These are phyloP conservation scores for Coreoperca whiteheadi DNA, from an alignment of 2,113 vertebrate genomes.

Conservation along the genomic window DNA sequence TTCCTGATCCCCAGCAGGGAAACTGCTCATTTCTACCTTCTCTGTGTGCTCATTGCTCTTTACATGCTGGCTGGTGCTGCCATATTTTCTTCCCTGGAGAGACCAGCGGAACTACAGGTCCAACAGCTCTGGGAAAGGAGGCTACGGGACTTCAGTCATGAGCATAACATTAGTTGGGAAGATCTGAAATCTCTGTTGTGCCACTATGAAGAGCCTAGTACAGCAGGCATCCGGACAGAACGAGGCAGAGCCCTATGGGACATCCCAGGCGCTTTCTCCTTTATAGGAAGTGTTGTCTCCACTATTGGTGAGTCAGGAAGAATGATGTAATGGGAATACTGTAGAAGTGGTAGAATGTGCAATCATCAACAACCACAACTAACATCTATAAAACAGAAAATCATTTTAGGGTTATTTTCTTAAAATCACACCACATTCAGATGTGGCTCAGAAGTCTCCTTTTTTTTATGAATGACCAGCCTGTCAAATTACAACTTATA, in stretches of 20 bases:
- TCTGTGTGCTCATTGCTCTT: constrained; percentile 87
- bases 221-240: constrained; percentile 87
- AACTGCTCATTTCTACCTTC: constrained; percentile 83
- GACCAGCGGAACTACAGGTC: constrained; percentile 87
- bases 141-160: constrained; percentile 86
- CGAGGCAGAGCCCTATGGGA: constrained; percentile 89
- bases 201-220: constrained; percentile 89
- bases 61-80: constrained; percentile 90
- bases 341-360: not conserved
- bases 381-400: not conserved
- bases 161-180: constrained; percentile 84
- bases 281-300: constrained; percentile 91
- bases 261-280: constrained; percentile 91
- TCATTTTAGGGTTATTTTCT: not conserved
- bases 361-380: not conserved
- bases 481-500: not conserved
- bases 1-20: constrained; percentile 37
- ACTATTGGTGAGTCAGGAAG: constrained; percentile 87
- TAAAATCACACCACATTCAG: not conserved
- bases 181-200: constrained; percentile 86
- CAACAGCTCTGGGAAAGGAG: constrained; percentile 87
- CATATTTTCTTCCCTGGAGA: constrained; percentile 90
- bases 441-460: not conserved
- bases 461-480: not conserved
- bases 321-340: not conserved